Conservation (phyloP, 2,888 invertebrate genomes). For the Sphaerophoria taeniata region DNA sequence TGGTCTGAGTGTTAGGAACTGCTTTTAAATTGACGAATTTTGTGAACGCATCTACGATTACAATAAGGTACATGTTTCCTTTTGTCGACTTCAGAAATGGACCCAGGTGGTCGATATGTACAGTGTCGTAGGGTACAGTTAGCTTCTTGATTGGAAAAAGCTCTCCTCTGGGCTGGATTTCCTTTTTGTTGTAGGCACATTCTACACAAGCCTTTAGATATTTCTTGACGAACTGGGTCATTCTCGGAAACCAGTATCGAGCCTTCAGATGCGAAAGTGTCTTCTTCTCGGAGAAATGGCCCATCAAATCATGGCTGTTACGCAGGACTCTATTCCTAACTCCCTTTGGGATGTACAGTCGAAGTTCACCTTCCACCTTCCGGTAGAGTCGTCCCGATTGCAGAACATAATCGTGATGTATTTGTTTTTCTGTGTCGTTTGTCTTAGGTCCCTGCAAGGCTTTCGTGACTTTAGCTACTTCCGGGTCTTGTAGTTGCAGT, state of each 20-base stretch:
- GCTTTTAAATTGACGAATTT: too few species aligned
- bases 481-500: background rate
- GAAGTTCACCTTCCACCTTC: background rate
- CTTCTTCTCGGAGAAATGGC: background rate
- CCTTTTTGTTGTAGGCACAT: too few species aligned
- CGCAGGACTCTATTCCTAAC: conserved; percentile 1
- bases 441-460: background rate
- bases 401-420: background rate
- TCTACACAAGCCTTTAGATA: too few species aligned
- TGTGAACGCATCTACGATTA: too few species aligned
- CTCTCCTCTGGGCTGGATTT: too few species aligned
- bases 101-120: too few species aligned
- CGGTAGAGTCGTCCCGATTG: background rate
- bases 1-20: too few species aligned
- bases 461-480: background rate
- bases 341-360: background rate
- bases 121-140: too few species aligned
- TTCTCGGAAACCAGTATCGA: background rate
- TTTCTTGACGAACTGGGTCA: background rate
- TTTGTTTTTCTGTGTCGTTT: background rate
- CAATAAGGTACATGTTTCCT: too few species aligned
- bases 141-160: too few species aligned
- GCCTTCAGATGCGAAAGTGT: background rate
- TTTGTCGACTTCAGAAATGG: too few species aligned
- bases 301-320: background rate